Evolutionary conservation across 2,888 invertebrate species (phyloP).

Genomic region (Ceraclea dissimilis): DNA sequence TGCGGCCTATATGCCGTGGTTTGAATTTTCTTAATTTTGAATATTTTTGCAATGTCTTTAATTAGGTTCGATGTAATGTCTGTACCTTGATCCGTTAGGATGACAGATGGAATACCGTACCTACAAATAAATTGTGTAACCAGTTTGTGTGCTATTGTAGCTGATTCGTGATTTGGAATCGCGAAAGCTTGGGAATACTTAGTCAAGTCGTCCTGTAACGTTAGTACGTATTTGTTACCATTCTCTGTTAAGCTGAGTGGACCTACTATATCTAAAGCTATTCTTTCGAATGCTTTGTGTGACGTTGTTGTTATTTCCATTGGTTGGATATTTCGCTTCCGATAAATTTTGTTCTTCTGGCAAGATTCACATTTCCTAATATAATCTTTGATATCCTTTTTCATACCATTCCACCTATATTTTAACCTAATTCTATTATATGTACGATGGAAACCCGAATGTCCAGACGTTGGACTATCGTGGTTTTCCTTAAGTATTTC

Average conservation of each 20-base stretch:
- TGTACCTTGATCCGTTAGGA: conserved; percentile 48
- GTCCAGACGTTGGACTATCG: conserved; percentile 8
- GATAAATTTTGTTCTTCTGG: conserved; percentile 29
- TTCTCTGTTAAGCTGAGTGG: conserved; percentile 29
- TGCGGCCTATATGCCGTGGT: conserved; percentile 30
- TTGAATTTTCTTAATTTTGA: conserved; percentile 29
- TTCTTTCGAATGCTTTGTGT: conserved; percentile 27
- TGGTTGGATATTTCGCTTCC: conserved; percentile 27
- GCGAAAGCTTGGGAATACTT: conserved; percentile 31
- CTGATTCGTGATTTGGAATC: conserved; percentile 30
- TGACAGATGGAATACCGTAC: conserved; percentile 37
- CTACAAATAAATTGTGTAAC: conserved; percentile 27
- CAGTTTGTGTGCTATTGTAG: conserved; percentile 28
- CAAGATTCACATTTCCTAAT: conserved; percentile 29
- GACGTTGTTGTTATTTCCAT: conserved; percentile 30
- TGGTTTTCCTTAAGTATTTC: conserved; percentile 4
- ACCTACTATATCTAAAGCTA: conserved; percentile 31
- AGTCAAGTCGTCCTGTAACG: conserved; percentile 31
- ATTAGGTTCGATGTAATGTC: conserved; percentile 34
- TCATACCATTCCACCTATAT: conserved; percentile 21
- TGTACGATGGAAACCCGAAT: conserved; percentile 20
- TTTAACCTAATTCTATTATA: conserved; percentile 13
- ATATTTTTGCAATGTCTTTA: conserved; percentile 28
- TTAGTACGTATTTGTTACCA: conserved; percentile 31
- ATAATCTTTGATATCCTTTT: conserved; percentile 12